Conservation (phyloP, 2,888 invertebrate genomes). For the Caenorhabditis becei region DNA sequence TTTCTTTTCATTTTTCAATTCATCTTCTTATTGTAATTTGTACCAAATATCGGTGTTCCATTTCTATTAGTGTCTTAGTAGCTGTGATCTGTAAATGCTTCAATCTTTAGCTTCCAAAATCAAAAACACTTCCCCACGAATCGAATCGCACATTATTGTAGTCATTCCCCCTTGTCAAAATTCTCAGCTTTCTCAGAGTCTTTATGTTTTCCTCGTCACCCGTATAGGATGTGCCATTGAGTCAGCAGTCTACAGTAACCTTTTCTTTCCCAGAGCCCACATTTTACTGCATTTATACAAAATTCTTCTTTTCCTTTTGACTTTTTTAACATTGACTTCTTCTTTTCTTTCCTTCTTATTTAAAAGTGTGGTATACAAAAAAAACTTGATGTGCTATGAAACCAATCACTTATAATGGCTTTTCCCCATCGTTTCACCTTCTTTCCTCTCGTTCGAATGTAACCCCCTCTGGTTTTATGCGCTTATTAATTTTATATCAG, state of each 20-base stretch:
- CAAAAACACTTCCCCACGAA: neutral
- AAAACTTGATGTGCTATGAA: constrained; percentile 43
- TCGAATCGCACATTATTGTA: neutral
- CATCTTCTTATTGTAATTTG: constrained; percentile 22
- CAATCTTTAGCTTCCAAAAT: neutral
- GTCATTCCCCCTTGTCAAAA: constrained; percentile 6
- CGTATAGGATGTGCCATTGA: constrained; percentile 45
- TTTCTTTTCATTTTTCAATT: constrained; percentile 9
- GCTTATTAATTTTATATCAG: constrained; percentile 47
- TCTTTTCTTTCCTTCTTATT: no score
- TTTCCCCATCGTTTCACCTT: no score
- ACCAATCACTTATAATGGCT: constrained; percentile 1
- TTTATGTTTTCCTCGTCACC: constrained; percentile 9
- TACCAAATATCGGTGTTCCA: constrained; percentile 31
- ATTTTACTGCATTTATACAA: constrained; percentile 21
- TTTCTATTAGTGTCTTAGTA: constrained; percentile 35
- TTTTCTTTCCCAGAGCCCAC: neutral
- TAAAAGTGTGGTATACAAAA: no score
- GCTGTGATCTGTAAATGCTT: constrained; percentile 38
- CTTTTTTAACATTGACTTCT: no score
- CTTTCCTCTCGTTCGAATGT: neutral
- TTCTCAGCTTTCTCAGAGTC: constrained; percentile 27
- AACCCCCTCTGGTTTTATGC: constrained; percentile 37
- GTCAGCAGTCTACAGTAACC: neutral
- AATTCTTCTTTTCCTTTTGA: neutral